Evolutionary conservation across 2,888 invertebrate species (phyloP), one percentile per base, ranked within the genome.

Genomic region (Dicycla oo): DNA sequence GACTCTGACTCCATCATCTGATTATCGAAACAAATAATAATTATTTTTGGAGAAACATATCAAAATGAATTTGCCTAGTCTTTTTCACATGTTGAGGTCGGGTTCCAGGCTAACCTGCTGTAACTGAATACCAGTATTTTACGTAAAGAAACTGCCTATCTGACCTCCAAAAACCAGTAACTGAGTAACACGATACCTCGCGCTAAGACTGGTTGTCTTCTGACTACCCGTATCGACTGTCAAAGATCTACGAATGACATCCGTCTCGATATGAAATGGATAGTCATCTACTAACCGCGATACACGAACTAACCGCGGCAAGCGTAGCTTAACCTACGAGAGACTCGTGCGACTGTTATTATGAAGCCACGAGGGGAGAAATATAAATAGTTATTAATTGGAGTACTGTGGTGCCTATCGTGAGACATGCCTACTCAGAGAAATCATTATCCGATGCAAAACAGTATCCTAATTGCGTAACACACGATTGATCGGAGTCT

Each of bases 1-100:
- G 95, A 94, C 74, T 95, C 95, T 2, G 93, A 87, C 67, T 96
- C 95, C 88, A 93, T 86, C 88, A 87, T 86, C 93, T 93, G 81
- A 4, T 85, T 78, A 20, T 47, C 3, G 20, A 40, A 30, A 66
- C 1, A 60, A 43, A 23, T 1, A 18, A 13, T 13, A 7, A 23
- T 51, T 18, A 34, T 34, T 62, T 58, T 38, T n/a, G 8, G 8
- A 30, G 1, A 18, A 8, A 26, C 13, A 53, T 15, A 53, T 23
- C 13, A 13, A 13, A 23, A 23, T 23, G 13, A 53, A 53, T 26
- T 15, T 15, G 15, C 15, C 7, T 26, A 26, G 6, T 7, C 23
- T 51, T 51, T 51, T 23, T 23, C n/a, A 6, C 23, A 23, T 51
- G 51, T 23, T 26, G 2, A 2, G 13, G 5, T 51, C 11, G 11